phyloP scores from a whole-genome alignment of 2,797 vertebrate species.

The Netta rufina region DNA sequence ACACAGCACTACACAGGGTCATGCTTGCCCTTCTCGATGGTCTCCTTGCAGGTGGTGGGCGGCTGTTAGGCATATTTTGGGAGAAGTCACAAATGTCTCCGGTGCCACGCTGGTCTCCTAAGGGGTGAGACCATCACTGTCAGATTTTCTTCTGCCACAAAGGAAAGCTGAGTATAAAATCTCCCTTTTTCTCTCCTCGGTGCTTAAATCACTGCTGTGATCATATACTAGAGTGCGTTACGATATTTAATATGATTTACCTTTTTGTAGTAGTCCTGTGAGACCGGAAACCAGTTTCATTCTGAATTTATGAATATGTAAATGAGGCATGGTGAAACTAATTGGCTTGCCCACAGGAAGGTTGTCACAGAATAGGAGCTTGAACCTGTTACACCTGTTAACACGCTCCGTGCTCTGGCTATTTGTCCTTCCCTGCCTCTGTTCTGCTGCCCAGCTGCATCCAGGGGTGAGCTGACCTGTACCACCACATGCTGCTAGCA shows the following conservation, averaged over 20 bases:
- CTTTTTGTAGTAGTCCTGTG: neutral
- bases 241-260: conserved; percentile 24
- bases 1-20: neutral
- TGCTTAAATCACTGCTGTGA: neutral
- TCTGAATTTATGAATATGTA: conserved; percentile 4
- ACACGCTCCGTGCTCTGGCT: neutral
- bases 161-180: neutral
- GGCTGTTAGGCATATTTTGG: neutral
- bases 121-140: neutral
- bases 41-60: no score
- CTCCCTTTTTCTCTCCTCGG: neutral
- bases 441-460: neutral
- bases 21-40: neutral
- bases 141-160: neutral
- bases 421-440: neutral
- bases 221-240: neutral
- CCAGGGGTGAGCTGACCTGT: neutral
- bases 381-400: neutral
- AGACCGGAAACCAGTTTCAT: conserved; percentile 6
- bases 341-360: neutral
- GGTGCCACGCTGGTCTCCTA: neutral
- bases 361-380: neutral
- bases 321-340: neutral
- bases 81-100: neutral
- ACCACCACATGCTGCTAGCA: neutral